Evolutionary conservation across 1,140 invertebrate species (phyloP).

Genomic region (Steinernema khuongi): DNA sequence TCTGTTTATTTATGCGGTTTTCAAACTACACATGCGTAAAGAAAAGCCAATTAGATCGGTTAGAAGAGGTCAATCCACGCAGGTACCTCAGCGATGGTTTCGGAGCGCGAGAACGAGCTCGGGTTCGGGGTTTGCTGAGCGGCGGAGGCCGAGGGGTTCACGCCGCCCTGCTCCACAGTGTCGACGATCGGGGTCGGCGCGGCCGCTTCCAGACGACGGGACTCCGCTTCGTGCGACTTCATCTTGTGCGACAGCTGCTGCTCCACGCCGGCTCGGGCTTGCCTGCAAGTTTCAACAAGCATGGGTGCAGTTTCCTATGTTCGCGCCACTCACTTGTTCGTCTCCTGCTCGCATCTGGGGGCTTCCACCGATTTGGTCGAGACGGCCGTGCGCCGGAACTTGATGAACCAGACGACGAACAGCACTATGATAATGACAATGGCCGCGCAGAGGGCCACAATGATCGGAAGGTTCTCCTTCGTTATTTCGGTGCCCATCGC

Average conservation of each 20-base stretch:
- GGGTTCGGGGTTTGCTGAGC: not conserved
- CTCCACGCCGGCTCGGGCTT: not conserved
- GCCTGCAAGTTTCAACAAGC: not conserved
- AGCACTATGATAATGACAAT: not conserved
- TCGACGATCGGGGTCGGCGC: too few relatives aligned
- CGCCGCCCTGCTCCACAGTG: not conserved
- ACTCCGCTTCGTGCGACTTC: not conserved
- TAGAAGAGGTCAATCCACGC: not conserved
- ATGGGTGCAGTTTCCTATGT: not conserved
- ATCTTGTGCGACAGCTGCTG: not conserved
- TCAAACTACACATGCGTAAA: not conserved
- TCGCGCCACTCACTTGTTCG: not conserved
- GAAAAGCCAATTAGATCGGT: not conserved
- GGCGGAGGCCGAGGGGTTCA: not conserved
- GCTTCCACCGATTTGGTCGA: not conserved
- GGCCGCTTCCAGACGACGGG: not conserved
- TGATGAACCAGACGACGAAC: not conserved
- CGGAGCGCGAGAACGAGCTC: not conserved
- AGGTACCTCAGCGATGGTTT: conserved; percentile 1
- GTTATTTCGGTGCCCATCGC: conserved; percentile 7
- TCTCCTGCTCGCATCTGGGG: not conserved
- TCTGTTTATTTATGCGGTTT: not conserved
- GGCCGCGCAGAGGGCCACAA: not conserved
- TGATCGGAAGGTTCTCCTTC: not conserved
- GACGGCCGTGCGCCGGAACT: not conserved